Base-by-base conservation (phyloP, 2,888 invertebrate species). In the Zhuqinia jingwanae region DNA sequence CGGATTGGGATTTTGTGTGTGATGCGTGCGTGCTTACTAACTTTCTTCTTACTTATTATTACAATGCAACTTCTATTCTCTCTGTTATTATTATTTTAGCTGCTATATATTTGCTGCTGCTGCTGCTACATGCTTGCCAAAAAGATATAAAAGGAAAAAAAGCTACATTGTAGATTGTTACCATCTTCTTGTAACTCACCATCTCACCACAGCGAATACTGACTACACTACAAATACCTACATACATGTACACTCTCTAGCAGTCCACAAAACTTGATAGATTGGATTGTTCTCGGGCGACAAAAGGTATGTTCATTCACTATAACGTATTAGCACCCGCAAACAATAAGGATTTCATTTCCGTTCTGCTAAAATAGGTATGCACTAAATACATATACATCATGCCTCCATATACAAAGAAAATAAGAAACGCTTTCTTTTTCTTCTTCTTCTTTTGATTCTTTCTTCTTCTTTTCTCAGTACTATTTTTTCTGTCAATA, bases 201-300 rank as follows among this genome's bases (percentile, higher is more conserved):
- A 27, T 15, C 10, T 30, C 56, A 42, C 47, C 50, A 70, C 47
- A 58, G 36, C n/a, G 6, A 53, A 53, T 60, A 36, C 65, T 30
- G 58, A 36, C n/a, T 65, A 13, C n/a, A n/a, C n/a, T n/a, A n/a
- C n/a, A n/a, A n/a, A n/a, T n/a, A n/a, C n/a, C n/a, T n/a, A n/a
- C n/a, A n/a, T n/a, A n/a, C n/a, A n/a, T n/a, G n/a, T n/a, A n/a
- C n/a, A n/a, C n/a, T n/a, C n/a, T n/a, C n/a, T n/a, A n/a, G n/a
- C n/a, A 17, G 17, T 17, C 20, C 70, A 42, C 80, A 58, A 13
- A n/a, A 63, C 76, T 83, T 84, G 84, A 84, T 84, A 47, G 84
- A 84, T 84, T 84, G 70, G 84, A 68, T 70, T 68, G 84, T 84
- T 84, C 68, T 70, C 47, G 77, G 78, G 84, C 78, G 84, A 84